phyloP scores from a whole-genome alignment of 2,888 invertebrate species.

The Agrochola lychnidis region DNA sequence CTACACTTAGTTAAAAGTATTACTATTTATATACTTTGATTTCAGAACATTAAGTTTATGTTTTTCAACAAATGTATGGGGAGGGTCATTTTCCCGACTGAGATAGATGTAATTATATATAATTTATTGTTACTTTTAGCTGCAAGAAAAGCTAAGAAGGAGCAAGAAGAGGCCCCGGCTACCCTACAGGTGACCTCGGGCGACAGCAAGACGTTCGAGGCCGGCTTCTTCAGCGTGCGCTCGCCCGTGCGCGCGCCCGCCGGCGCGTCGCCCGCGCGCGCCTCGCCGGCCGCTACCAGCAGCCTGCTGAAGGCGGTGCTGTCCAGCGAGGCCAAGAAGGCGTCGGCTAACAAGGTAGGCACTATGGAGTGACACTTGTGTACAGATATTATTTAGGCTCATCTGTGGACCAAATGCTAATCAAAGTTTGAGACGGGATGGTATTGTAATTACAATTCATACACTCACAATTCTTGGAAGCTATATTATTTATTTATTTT shows the following conservation, averaged over 20 bases:
- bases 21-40: too few species aligned
- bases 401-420: neutral
- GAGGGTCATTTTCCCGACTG: neutral
- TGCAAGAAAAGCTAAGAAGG: constrained; percentile 82
- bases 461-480: neutral
- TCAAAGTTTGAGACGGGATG: neutral
- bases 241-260: constrained; percentile 80
- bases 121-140: constrained; percentile 69
- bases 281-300: constrained; percentile 54
- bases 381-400: neutral
- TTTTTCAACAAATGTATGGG: neutral
- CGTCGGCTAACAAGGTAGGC: constrained; percentile 79
- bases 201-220: constrained; percentile 83
- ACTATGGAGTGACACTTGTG: neutral
- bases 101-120: neutral
- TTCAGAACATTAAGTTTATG: neutral
- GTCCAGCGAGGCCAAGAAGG: constrained; percentile 84
- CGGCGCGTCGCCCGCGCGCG: neutral
- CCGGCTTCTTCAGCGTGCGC: constrained; percentile 84
- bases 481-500: neutral
- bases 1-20: neutral
- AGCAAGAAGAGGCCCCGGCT: constrained; percentile 58
- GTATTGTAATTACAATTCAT: neutral
- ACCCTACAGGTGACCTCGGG: constrained; percentile 3
- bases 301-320: constrained; percentile 81